Conservation (phyloP, 2,113 vertebrate genomes). For the Psittacara wagleri region DNA sequence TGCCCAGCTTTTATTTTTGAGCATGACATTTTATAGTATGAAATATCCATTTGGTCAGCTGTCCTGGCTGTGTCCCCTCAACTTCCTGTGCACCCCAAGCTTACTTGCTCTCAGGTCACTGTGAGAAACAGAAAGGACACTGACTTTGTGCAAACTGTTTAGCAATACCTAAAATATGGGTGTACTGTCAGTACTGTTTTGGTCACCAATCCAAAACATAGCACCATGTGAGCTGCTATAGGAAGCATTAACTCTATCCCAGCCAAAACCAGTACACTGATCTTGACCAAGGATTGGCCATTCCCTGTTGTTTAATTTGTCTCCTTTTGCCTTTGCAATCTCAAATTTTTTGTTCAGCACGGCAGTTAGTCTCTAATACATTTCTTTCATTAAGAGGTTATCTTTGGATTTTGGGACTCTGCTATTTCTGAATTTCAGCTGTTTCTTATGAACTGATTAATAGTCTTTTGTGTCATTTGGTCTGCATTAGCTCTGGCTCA, state of each 20-base stretch:
- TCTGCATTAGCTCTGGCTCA: neutral
- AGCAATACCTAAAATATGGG: neutral
- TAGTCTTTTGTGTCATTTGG: neutral
- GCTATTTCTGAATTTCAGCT: neutral
- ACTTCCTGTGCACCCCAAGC: neutral
- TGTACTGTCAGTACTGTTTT: neutral
- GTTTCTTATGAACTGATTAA: neutral
- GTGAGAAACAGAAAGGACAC: neutral
- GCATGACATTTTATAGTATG: no score
- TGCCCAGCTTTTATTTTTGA: neutral
- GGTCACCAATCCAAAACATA: neutral
- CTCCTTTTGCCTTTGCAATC: neutral
- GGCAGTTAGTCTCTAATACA: neutral
- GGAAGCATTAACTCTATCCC: neutral
- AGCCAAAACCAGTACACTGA: neutral
- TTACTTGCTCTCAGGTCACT: fast-evolving
- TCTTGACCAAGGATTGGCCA: neutral
- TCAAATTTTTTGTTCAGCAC: neutral
- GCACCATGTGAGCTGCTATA: neutral
- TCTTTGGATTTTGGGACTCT: neutral
- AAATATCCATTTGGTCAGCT: neutral
- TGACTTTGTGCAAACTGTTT: neutral
- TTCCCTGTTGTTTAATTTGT: neutral
- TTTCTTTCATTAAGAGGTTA: neutral
- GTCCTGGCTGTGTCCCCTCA: neutral